phyloP scores from a whole-genome alignment of 2,113 vertebrate species.

The Oceanites oceanicus region DNA sequence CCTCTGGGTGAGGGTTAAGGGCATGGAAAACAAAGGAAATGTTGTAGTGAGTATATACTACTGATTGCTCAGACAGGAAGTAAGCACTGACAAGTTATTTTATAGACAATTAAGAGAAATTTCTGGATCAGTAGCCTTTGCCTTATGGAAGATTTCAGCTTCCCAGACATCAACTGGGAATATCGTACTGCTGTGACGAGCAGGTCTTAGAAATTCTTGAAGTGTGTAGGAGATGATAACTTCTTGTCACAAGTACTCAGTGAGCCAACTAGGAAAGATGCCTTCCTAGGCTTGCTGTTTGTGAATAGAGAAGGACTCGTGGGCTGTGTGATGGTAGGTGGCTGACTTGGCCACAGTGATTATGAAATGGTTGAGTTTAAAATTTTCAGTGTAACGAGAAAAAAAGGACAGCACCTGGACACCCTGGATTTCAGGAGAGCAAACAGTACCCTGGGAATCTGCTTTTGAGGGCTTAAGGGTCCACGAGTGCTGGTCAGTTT shows the following conservation, averaged over 20 bases:
- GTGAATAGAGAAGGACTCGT: background rate
- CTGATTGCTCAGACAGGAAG: background rate
- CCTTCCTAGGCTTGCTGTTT: background rate
- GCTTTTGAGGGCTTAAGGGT: background rate
- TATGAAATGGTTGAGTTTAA: background rate
- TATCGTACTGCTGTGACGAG: background rate
- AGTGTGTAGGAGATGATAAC: background rate
- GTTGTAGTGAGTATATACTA: background rate
- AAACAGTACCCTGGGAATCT: background rate
- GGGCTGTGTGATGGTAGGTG: background rate
- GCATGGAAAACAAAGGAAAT: background rate
- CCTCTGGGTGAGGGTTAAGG: background rate
- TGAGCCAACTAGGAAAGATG: background rate
- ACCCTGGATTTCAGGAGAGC: background rate
- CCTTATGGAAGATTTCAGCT: background rate
- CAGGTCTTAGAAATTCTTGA: background rate
- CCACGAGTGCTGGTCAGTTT: background rate
- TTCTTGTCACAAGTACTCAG: background rate
- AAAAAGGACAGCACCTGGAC: background rate
- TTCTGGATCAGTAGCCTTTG: background rate
- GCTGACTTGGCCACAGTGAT: background rate
- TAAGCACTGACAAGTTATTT: background rate
- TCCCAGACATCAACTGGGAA: background rate
- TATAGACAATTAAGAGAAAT: background rate
- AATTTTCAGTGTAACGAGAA: background rate